These are phyloP conservation scores for Chitala chitala DNA, from an alignment of 2,113 vertebrate genomes.

Conservation along the genomic window DNA sequence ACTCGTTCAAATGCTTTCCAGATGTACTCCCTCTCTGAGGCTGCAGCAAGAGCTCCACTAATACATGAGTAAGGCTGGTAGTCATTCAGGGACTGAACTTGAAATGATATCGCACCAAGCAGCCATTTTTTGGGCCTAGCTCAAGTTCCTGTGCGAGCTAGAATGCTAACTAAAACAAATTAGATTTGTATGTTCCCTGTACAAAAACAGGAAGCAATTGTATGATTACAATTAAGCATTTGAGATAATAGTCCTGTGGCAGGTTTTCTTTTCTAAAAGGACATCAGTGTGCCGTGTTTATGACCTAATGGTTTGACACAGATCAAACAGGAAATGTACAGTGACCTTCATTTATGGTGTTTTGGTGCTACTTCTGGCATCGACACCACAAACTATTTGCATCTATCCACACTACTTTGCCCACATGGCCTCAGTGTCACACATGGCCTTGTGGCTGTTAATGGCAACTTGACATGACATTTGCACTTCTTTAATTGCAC, in stretches of 20 bases:
- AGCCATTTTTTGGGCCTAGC: constrained; percentile 47
- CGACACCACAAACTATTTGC: neutral
- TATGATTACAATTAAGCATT: constrained; percentile 56
- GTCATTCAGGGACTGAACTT: constrained; percentile 57
- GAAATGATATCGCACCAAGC: constrained; percentile 58
- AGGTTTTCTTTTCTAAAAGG: constrained; percentile 33
- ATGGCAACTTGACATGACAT: constrained; percentile 54
- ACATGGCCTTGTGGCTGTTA: constrained; percentile 37
- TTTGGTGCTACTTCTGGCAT: constrained; percentile 27
- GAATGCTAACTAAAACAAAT: constrained; percentile 2
- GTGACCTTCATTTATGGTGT: constrained; percentile 48
- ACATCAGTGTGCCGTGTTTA: constrained; percentile 17
- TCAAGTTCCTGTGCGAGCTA: constrained; percentile 35
- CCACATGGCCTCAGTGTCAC: constrained; percentile 31
- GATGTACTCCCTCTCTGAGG: constrained; percentile 45
- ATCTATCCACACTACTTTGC: constrained; percentile 16
- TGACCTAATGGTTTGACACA: constrained; percentile 37
- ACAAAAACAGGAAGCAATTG: constrained; percentile 53
- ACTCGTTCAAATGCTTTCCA: constrained; percentile 55
- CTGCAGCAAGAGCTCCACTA: constrained; percentile 36
- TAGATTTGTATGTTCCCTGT: neutral
- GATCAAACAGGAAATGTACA: constrained; percentile 51
- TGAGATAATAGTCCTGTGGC: constrained; percentile 46
- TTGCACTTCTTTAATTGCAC: constrained; percentile 7
- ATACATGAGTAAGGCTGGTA: constrained; percentile 61